A percentile compares a stretch with the other conserved stretches of the same genome.
Conservation (phyloP, 2,888 invertebrate species). For the Mimachlamys varia region DNA sequence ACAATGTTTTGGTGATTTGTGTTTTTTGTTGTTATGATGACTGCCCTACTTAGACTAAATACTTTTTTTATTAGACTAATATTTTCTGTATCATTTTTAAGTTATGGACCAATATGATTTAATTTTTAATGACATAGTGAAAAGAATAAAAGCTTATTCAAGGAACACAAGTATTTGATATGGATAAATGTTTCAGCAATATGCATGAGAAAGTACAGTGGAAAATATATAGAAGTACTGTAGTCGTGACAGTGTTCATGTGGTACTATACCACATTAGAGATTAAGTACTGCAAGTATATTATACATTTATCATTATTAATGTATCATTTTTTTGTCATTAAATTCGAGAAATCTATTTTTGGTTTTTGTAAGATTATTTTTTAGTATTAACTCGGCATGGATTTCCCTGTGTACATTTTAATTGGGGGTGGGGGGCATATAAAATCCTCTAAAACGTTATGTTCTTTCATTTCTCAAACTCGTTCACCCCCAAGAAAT, state of each 20-base stretch:
- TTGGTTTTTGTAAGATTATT: background rate
- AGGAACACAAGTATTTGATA: background rate
- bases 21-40: background rate
- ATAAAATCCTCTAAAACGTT: too few species aligned
- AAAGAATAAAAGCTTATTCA: background rate
- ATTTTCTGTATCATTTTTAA: background rate
- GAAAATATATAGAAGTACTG: background rate
- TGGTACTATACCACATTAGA: background rate
- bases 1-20: slow-evolving; percentile 24
- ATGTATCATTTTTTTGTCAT: slow-evolving; percentile 32
- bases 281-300: slow-evolving; percentile 16
- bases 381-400: background rate
- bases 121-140: background rate
- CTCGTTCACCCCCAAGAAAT: too few species aligned
- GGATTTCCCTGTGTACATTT: too few species aligned
- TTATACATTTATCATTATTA: slow-evolving; percentile 36
- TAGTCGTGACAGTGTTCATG: background rate
- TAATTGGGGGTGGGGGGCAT: too few species aligned
- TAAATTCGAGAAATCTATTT: slow-evolving; percentile 20
- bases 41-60: background rate
- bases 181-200: slow-evolving; percentile 33
- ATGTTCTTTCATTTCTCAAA: too few species aligned
- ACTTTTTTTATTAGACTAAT: background rate
- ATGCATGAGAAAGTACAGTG: slow-evolving; percentile 17
- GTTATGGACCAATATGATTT: background rate